Base-by-base conservation (phyloP, 2,113 vertebrate species). In the Apeltes quadracus region DNA sequence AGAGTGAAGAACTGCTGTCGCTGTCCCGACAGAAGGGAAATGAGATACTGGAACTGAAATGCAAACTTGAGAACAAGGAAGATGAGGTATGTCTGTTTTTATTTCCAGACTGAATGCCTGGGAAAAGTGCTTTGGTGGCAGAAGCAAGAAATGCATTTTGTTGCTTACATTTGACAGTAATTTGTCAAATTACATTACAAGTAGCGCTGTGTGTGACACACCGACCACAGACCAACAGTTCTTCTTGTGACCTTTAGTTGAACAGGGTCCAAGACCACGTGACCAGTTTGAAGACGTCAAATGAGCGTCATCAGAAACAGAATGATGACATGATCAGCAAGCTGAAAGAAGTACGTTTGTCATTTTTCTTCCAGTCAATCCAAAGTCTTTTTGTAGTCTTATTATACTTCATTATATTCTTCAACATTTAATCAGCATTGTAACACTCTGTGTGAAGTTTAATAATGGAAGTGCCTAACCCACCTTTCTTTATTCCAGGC, bases 21-120 rank as follows among this genome's bases (percentile, higher is more conserved):
- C 90, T 96, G 55, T 95, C 95, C 18, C 94, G 96, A 69, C 94
- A 96, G 84, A 98, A 95, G 72, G 96, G 98, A 79, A 96, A 95
- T 66, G 95, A 98, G 83, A 95, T 98, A 81, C 88, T 99, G 83
- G 95, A 98, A 66, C 94, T 99, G 27, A 97, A 95, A 75, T 98
- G 95, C 86, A 94, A 81, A 64, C 84, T 98, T 82, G 96, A 97
- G 81, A 97, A 96, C 88, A 99, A 96, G 84, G 95, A 95, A 39
- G 96, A 98, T 53, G 96, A 99, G 95, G 97, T 92, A 89, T 84
- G 63, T 59, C 41, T 51, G 0, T 29, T 68, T 67, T 70, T 55
- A 4, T 58, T 56, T 36, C 6, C 1, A 32, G n/a, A 16, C 32
- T 57, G 8, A 73, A 48, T 44, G 36, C 36, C 25, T 38, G 14